Conservation (phyloP, 2,888 invertebrate species). For the Pollenia labialis region DNA sequence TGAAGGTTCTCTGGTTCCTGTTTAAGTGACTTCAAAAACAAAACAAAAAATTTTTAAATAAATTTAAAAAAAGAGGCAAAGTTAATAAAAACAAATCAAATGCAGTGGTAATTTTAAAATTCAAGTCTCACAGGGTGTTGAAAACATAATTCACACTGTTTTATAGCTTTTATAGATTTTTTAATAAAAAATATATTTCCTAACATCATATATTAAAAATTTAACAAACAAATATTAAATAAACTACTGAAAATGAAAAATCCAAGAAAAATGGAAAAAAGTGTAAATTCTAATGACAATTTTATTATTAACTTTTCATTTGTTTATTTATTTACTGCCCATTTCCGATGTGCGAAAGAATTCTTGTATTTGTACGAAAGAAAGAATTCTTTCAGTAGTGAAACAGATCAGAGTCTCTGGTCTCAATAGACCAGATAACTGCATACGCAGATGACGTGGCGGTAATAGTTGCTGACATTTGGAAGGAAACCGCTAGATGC, state of each 20-base stretch:
- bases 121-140: conserved; percentile 66
- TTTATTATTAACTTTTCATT: too few relatives aligned
- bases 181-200: conserved; percentile 37
- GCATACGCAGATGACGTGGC: too few relatives aligned
- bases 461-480: too few relatives aligned
- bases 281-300: too few relatives aligned
- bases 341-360: too few relatives aligned
- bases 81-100: conserved; percentile 3
- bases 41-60: background rate
- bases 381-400: too few relatives aligned
- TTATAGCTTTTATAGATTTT: conserved; percentile 41
- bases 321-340: too few relatives aligned
- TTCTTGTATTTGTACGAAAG: too few relatives aligned
- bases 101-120: conserved; percentile 46
- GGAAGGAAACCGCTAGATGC: too few relatives aligned
- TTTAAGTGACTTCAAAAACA: background rate
- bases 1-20: conserved; percentile 35
- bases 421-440: too few relatives aligned
- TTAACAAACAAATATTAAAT: background rate
- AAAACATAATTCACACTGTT: conserved; percentile 63
- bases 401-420: too few relatives aligned
- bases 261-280: background rate
- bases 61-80: background rate
- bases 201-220: conserved; percentile 10
- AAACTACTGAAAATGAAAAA: too few relatives aligned